Evolutionary conservation across 2,797 vertebrate genomes (phyloP).

Genomic region (Zalophus californianus): DNA sequence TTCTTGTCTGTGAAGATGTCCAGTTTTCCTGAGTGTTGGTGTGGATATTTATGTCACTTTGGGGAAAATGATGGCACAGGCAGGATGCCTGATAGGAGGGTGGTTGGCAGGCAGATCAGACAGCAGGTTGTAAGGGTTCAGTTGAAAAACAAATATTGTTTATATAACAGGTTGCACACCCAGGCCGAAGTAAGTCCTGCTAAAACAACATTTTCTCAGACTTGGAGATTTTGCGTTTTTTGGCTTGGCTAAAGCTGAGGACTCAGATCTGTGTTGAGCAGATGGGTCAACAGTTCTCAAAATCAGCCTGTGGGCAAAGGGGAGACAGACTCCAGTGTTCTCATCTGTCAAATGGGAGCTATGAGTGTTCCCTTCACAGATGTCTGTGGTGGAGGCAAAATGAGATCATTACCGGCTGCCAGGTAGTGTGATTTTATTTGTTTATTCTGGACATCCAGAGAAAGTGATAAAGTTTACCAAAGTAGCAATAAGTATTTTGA

Average conservation of each 20-base stretch:
- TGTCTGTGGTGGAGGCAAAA: background rate
- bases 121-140: background rate
- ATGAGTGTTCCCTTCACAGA: background rate
- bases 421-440: background rate
- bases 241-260: background rate
- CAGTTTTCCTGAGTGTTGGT: conserved; percentile 57
- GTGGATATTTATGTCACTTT: conserved; percentile 62
- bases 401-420: background rate
- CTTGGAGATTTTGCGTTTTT: background rate
- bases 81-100: background rate
- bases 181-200: background rate
- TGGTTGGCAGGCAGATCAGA: background rate
- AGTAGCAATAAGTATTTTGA: background rate
- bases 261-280: background rate
- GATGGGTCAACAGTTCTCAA: background rate
- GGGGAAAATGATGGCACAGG: background rate
- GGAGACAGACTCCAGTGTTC: background rate
- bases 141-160: conserved; percentile 11
- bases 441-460: background rate
- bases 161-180: background rate
- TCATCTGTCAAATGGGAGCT: conserved; percentile 1
- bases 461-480: background rate
- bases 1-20: conserved; percentile 63
- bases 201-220: background rate
- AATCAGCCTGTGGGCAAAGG: background rate